Evolutionary conservation across 2,113 vertebrate genomes (phyloP).

Genomic region (Chitala chitala): DNA sequence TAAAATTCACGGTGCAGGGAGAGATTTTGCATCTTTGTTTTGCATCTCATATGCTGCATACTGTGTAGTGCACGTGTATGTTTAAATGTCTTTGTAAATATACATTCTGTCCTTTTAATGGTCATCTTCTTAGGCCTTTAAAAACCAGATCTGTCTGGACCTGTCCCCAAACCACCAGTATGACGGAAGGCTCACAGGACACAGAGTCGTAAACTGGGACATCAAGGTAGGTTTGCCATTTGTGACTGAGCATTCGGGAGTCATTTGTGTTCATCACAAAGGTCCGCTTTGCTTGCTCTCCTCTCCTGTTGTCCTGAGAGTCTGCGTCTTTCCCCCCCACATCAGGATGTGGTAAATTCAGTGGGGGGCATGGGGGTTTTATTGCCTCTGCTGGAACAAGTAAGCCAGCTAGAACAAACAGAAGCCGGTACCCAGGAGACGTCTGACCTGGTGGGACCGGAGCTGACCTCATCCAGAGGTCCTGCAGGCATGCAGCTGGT

Average conservation of each 20-base stretch:
- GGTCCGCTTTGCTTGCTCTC: too few species aligned
- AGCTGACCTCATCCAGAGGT: slow-evolving; percentile 75
- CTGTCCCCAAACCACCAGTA: slow-evolving; percentile 79
- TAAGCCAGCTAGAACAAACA: slow-evolving; percentile 65
- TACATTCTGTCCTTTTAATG: neutral
- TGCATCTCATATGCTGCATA: neutral
- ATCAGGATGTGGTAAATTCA: slow-evolving; percentile 84
- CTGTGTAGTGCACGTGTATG: neutral
- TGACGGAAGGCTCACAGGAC: slow-evolving; percentile 87
- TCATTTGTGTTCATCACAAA: too few species aligned
- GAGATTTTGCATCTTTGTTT: too few species aligned
- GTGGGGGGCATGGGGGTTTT: slow-evolving; percentile 82
- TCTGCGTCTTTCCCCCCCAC: neutral
- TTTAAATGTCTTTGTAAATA: neutral
- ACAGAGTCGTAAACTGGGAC: slow-evolving; percentile 89
- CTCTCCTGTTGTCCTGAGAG: too few species aligned
- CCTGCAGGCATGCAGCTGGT: slow-evolving; percentile 77
- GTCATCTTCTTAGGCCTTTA: slow-evolving; percentile 74
- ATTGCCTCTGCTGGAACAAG: slow-evolving; percentile 83
- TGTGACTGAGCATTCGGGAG: neutral
- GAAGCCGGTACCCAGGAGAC: slow-evolving; percentile 67
- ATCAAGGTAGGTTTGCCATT: slow-evolving; percentile 69
- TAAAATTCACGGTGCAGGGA: too few species aligned
- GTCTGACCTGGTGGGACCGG: slow-evolving; percentile 80
- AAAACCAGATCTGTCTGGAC: slow-evolving; percentile 90